A percentile compares a stretch with the other conserved stretches of the same genome.
Conservation (phyloP, 2,888 invertebrate genomes). For the Cephus nigrinus region DNA sequence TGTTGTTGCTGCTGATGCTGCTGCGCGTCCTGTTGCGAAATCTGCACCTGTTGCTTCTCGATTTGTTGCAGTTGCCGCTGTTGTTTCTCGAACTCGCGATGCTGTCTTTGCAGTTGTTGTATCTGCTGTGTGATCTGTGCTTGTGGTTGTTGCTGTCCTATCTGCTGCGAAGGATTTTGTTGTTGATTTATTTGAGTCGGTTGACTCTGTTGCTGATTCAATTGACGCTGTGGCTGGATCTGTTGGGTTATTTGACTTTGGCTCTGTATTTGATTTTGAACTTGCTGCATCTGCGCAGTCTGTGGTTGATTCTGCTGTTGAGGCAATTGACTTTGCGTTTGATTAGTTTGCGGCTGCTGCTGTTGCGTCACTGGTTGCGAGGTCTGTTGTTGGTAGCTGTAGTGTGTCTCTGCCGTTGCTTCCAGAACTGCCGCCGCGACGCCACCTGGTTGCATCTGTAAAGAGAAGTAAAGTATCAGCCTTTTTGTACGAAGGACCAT, state of each 20-base stretch:
- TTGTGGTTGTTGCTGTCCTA: slow-evolving; percentile 12
- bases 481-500: neutral
- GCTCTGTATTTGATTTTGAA: slow-evolving; percentile 57
- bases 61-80: slow-evolving; percentile 56
- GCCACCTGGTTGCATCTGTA: slow-evolving; percentile 60
- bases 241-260: slow-evolving; percentile 56
- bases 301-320: slow-evolving; percentile 39
- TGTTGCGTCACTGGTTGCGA: slow-evolving; percentile 54
- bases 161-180: slow-evolving; percentile 11
- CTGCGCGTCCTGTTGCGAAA: slow-evolving; percentile 38
- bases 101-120: slow-evolving; percentile 45
- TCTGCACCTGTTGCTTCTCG: slow-evolving; percentile 54
- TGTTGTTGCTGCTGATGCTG: slow-evolving; percentile 44
- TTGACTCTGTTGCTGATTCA: slow-evolving; percentile 24
- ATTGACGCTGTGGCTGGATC: slow-evolving; percentile 36
- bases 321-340: slow-evolving; percentile 26
- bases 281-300: slow-evolving; percentile 61
- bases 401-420: slow-evolving; percentile 63
- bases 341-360: slow-evolving; percentile 25
- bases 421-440: slow-evolving; percentile 64
- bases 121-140: slow-evolving; percentile 42
- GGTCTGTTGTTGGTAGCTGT: slow-evolving; percentile 63
- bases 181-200: slow-evolving; percentile 24
- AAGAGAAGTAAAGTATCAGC: slow-evolving; percentile 3
- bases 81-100: slow-evolving; percentile 50